Evolutionary conservation across 2,888 invertebrate species (phyloP), one percentile per base, ranked within the genome.

Genomic region (Timema cristinae): DNA sequence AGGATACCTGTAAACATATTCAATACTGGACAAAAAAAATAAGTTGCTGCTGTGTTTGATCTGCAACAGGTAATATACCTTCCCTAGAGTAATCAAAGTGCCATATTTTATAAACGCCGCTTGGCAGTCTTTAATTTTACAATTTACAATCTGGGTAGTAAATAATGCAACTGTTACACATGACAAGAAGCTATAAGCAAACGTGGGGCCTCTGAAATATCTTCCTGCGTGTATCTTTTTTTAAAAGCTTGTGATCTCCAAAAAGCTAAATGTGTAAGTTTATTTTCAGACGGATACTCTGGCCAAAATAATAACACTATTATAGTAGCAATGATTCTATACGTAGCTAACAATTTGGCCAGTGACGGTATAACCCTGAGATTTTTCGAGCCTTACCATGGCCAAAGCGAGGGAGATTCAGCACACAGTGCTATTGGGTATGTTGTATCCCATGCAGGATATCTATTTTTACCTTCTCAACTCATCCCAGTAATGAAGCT

Each of bases 91-190:
- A 32, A 32, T 13, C n/a, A 10, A 7, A 56, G 56, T 56, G 56
- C 56, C 13, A 7, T 56, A 56, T 56, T 56, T 56, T 56, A 56
- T 56, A 56, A 56, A 56, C 56, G 56, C n/a, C 56, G 56, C 6
- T 56, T 15, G 13, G 56, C 56, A 56, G 56, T 56, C 10, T 52
- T 10, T 52, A 52, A 52, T 11, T 11, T 52, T 10, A 56, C 56
- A 56, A 16, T 56, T 56, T 56, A 56, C 15, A 16, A 56, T 16
- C 13, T 56, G 13, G 56, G n/a, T 6, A 56, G 7, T 16, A 56
- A 16, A 10, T 13, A 6, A 15, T 56, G 56, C 16, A 7, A 7
- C 5, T 56, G 56, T 11, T 56, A 15, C 16, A 16, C 16, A n/a
- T 56, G 56, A 7, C 7, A 56, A 2, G 56, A 56, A 56, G 16